These are phyloP conservation scores for Euglossa dilemma DNA, from an alignment of 1,140 invertebrate species.

Conservation along the genomic window DNA sequence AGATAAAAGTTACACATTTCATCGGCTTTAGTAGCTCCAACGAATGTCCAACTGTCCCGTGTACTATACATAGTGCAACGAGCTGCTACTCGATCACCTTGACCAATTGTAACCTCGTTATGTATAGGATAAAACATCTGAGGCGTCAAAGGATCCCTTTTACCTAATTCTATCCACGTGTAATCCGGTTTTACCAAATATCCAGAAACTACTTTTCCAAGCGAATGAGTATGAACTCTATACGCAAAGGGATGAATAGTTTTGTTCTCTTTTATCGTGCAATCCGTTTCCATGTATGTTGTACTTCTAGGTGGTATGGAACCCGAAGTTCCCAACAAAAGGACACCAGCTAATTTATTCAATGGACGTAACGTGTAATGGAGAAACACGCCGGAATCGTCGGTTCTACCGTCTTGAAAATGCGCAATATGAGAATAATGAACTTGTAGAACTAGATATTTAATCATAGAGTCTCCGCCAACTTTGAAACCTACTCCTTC, in stretches of 20 bases:
- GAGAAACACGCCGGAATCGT: constrained; percentile 91
- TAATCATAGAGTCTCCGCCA: constrained; percentile 87
- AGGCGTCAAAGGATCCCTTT: constrained; percentile 94
- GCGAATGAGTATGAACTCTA: constrained; percentile 95
- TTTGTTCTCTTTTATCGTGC: constrained; percentile 90
- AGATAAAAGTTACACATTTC: constrained; percentile 99
- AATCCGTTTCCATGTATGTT: constrained; percentile 95
- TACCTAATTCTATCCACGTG: constrained; percentile 93
- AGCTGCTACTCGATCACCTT: constrained; percentile 92
- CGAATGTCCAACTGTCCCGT: constrained; percentile 85
- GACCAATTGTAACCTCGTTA: constrained; percentile 84
- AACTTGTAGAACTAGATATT: constrained; percentile 95
- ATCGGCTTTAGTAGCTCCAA: constrained; percentile 94
- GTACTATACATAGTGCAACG: constrained; percentile 95
- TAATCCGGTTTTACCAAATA: constrained; percentile 89
- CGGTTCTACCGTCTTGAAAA: constrained; percentile 89
- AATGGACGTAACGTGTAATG: constrained; percentile 89
- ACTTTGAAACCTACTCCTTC: constrained; percentile 92
- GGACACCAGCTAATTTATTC: constrained; percentile 92
- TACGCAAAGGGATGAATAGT: constrained; percentile 97
- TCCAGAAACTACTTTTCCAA: constrained; percentile 94
- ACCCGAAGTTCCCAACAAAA: constrained; percentile 93
- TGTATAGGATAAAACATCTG: constrained; percentile 98
- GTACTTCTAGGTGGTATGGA: constrained; percentile 86
- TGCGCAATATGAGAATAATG: constrained; percentile 92